Conservation (phyloP, 2,888 invertebrate genomes). For the Caenorhabditis sp. region DNA sequence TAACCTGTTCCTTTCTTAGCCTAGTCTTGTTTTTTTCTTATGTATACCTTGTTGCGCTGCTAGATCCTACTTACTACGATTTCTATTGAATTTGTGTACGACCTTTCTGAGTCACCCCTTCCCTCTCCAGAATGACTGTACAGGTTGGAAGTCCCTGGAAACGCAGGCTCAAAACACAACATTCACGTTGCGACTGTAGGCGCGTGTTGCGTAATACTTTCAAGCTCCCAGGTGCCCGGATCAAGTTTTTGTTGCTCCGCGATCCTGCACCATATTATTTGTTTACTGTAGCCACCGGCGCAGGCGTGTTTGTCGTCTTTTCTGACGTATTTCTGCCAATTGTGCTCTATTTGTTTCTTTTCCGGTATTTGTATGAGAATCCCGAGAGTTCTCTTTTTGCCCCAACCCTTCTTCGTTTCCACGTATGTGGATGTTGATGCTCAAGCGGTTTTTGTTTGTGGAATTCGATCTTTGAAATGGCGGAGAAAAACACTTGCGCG, state of each 20-base stretch:
- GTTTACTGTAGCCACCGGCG: constrained; percentile 54
- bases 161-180: constrained; percentile 6
- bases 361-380: constrained; percentile 59
- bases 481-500: background rate
- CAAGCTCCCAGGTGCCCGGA: constrained; percentile 36
- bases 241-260: constrained; percentile 63
- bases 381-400: constrained; percentile 28
- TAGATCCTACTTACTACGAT: constrained; percentile 41
- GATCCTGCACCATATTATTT: constrained; percentile 61
- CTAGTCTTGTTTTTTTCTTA: constrained; percentile 31
- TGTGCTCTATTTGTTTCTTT: constrained; percentile 65
- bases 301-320: constrained; percentile 57
- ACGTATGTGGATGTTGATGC: constrained; percentile 42
- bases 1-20: constrained; percentile 45
- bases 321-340: constrained; percentile 64
- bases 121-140: background rate
- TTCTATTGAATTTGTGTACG: constrained; percentile 26
- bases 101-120: background rate
- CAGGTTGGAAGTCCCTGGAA: background rate
- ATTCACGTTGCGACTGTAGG: constrained; percentile 40
- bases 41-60: constrained; percentile 29
- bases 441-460: constrained; percentile 19
- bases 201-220: constrained; percentile 44
- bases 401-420: constrained; percentile 8
- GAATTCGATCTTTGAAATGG: constrained; percentile 10